A percentile compares a stretch with the other conserved stretches of the same genome.
Conservation (phyloP, 1,140 invertebrate genomes). For the Caenorhabditis latens region DNA sequence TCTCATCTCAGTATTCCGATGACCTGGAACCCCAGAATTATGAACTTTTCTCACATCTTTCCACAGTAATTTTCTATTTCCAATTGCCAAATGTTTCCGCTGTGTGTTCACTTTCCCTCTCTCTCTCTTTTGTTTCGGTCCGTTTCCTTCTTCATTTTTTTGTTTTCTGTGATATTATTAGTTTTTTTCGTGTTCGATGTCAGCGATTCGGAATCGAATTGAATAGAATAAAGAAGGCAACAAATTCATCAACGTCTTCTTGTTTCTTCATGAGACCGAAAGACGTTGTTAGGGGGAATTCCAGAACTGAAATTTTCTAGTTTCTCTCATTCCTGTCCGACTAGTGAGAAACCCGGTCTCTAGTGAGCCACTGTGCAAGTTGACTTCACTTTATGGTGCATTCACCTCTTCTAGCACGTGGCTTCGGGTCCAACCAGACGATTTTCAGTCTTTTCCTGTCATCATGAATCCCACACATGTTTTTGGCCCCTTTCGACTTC, state of each 20-base stretch:
- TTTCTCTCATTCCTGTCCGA: too few species aligned
- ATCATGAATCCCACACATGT: background rate
- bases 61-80: too few species aligned
- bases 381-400: too few species aligned
- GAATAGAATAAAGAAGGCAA: background rate
- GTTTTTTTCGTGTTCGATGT: background rate
- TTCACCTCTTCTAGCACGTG: too few species aligned
- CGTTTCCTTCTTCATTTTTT: slow-evolving; percentile 7
- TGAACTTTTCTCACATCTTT: too few species aligned
- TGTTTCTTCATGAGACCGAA: background rate
- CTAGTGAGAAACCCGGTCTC: too few species aligned
- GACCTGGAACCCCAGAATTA: too few species aligned
- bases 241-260: slow-evolving; percentile 8
- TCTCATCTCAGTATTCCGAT: too few species aligned
- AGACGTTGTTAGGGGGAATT: background rate
- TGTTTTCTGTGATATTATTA: slow-evolving; percentile 46
- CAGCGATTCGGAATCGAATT: background rate
- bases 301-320: background rate
- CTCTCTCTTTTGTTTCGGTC: slow-evolving; percentile 11
- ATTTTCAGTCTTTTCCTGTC: too few species aligned
- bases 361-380: too few species aligned
- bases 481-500: background rate
- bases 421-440: background rate
- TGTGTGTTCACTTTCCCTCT: background rate
- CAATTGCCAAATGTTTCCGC: background rate